These are phyloP conservation scores for Momotus momota DNA, from an alignment of 2,797 vertebrate genomes.

Conservation along the genomic window DNA sequence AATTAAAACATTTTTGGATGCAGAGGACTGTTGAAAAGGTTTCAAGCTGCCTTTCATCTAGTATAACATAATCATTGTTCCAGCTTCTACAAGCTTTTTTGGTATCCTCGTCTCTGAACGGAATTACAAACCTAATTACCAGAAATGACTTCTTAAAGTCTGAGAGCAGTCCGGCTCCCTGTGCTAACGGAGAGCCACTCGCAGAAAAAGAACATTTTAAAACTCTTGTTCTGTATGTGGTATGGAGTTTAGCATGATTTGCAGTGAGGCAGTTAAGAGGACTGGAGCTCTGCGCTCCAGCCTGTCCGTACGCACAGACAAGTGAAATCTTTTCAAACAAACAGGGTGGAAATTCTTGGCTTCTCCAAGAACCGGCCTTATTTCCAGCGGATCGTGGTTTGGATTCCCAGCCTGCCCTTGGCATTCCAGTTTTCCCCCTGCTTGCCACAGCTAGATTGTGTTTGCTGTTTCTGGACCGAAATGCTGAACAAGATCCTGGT, in stretches of 20 bases:
- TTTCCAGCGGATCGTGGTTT: conserved; percentile 79
- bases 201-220: neutral
- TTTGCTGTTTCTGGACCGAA: conserved; percentile 83
- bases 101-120: neutral
- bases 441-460: conserved; percentile 80
- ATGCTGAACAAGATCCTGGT: conserved; percentile 76
- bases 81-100: neutral
- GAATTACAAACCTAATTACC: neutral
- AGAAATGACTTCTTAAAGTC: neutral
- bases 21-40: neutral
- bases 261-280: neutral
- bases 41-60: neutral
- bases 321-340: conserved; percentile 72
- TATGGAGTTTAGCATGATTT: neutral
- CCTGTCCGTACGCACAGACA: conserved; percentile 19
- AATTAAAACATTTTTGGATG: neutral
- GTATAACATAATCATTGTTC: neutral
- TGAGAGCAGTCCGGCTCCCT: neutral
- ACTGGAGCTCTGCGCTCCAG: neutral
- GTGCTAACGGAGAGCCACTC: neutral
- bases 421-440: conserved; percentile 72
- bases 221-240: neutral
- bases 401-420: conserved; percentile 71
- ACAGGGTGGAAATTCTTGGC: conserved; percentile 79
- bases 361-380: conserved; percentile 64